These are phyloP conservation scores for Microchirus variegatus DNA, from an alignment of 2,797 vertebrate species.

Conservation along the genomic window DNA sequence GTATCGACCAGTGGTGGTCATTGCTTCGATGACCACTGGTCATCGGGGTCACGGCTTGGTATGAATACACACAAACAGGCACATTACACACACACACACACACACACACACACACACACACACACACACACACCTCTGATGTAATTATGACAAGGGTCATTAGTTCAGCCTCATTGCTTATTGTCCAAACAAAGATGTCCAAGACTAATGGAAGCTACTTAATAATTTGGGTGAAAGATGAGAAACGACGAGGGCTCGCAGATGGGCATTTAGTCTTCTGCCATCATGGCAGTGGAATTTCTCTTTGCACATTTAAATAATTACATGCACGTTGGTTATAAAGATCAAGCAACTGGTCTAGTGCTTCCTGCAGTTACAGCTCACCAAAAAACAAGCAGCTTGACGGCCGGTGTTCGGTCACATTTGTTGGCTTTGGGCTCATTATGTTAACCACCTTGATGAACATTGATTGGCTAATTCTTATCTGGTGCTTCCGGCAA, in stretches of 20 bases:
- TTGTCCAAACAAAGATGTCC: constrained; percentile 78
- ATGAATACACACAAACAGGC: constrained; percentile 29
- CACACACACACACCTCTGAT: constrained; percentile 57
- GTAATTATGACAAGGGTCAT: constrained; percentile 81
- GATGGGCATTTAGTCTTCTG: constrained; percentile 9
- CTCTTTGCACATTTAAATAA: constrained; percentile 14
- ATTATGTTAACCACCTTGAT: constrained; percentile 70
- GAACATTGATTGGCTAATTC: constrained; percentile 75
- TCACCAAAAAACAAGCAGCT: background rate
- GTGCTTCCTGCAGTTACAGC: background rate
- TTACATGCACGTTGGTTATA: constrained; percentile 1
- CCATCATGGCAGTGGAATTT: background rate
- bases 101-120: constrained; percentile 31
- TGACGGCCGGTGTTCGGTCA: constrained; percentile 36
- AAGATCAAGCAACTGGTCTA: constrained; percentile 9
- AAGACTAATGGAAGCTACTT: constrained; percentile 68
- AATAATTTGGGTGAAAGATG: constrained; percentile 72
- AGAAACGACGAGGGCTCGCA: constrained; percentile 19
- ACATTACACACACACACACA: constrained; percentile 12
- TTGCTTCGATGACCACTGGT: constrained; percentile 77
- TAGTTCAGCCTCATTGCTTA: constrained; percentile 75
- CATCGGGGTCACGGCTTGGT: constrained; percentile 75
- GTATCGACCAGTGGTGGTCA: constrained; percentile 87
- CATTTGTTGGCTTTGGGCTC: constrained; percentile 58
- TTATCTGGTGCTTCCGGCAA: constrained; percentile 65